These are phyloP conservation scores for Drosophila pullipes DNA, from an alignment of 2,888 invertebrate genomes.

Conservation along the genomic window DNA sequence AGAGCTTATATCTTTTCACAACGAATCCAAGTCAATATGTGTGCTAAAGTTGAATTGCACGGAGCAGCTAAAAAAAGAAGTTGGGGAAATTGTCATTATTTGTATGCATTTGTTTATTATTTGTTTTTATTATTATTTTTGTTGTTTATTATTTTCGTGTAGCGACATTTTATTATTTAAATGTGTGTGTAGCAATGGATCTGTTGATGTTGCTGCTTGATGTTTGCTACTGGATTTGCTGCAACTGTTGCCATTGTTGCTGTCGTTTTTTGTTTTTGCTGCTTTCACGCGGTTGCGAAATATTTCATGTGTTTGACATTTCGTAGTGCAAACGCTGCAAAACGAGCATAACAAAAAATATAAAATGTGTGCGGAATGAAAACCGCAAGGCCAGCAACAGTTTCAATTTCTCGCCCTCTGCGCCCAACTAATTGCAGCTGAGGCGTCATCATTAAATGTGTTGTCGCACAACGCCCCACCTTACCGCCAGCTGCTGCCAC, in stretches of 20 bases:
- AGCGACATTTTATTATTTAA: slow-evolving; percentile 55
- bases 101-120: slow-evolving; percentile 46
- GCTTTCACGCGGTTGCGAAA: slow-evolving; percentile 33
- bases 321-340: slow-evolving; percentile 19
- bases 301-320: slow-evolving; percentile 77
- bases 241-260: slow-evolving; percentile 47
- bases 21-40: neutral
- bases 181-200: slow-evolving; percentile 54
- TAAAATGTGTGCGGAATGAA: slow-evolving; percentile 3
- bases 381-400: slow-evolving; percentile 44
- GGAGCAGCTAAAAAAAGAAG: slow-evolving; percentile 17
- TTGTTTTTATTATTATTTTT: slow-evolving; percentile 3
- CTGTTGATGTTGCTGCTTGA: slow-evolving; percentile 36
- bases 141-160: slow-evolving; percentile 20
- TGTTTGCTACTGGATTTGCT: slow-evolving; percentile 52
- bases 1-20: neutral
- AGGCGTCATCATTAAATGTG: slow-evolving; percentile 56
- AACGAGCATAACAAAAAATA: slow-evolving; percentile 6
- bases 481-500: neutral
- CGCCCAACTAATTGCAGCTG: slow-evolving; percentile 54
- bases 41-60: slow-evolving; percentile 18
- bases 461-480: neutral
- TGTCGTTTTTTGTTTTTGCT: slow-evolving; percentile 15
- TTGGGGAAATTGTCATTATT: slow-evolving; percentile 54
- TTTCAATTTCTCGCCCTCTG: slow-evolving; percentile 46